Conservation (phyloP, 2,113 vertebrate genomes). For the Hyla sarda region DNA sequence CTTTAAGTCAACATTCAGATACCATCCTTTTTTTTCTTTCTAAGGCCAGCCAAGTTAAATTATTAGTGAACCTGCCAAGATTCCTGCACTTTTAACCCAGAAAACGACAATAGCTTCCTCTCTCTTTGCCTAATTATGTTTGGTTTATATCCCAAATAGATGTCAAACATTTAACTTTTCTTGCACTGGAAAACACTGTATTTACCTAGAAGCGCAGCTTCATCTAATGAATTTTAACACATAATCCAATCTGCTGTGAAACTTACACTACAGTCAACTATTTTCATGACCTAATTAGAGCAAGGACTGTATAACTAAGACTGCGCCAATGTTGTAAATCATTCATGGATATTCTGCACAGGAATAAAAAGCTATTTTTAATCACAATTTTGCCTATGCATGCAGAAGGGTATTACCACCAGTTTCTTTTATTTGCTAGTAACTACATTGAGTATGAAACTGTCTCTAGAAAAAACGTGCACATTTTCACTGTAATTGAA, state of each 20-base stretch:
- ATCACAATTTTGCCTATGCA: conserved; percentile 53
- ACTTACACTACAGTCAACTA: conserved; percentile 35
- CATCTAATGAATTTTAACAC: conserved; percentile 38
- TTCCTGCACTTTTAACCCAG: conserved; percentile 24
- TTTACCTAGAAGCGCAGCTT: not conserved
- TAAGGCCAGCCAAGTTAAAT: conserved; percentile 31
- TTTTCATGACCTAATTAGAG: conserved; percentile 51
- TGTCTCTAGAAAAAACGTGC: not conserved
- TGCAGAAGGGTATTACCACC: conserved; percentile 48
- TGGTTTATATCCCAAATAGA: conserved; percentile 8
- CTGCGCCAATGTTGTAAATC: conserved; percentile 53
- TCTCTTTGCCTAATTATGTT: not conserved
- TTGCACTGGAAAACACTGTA: not conserved
- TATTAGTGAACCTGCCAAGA: conserved; percentile 38
- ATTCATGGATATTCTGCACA: conserved; percentile 54
- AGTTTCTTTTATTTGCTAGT: conserved; percentile 7
- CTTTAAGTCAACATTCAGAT: conserved; percentile 37
- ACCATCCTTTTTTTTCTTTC: not conserved
- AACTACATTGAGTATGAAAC: not conserved
- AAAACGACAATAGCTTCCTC: not conserved
- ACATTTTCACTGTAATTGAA: not conserved
- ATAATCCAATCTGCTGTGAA: conserved; percentile 38
- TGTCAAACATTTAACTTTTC: conserved; percentile 1
- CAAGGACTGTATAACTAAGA: conserved; percentile 44
- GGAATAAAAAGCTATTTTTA: conserved; percentile 57